Percentiles rank a stretch among this genome's conserved stretches.
These are phyloP conservation scores for Acyrthosiphon pisum DNA, from an alignment of 1,140 invertebrate genomes.

Conservation along the genomic window DNA sequence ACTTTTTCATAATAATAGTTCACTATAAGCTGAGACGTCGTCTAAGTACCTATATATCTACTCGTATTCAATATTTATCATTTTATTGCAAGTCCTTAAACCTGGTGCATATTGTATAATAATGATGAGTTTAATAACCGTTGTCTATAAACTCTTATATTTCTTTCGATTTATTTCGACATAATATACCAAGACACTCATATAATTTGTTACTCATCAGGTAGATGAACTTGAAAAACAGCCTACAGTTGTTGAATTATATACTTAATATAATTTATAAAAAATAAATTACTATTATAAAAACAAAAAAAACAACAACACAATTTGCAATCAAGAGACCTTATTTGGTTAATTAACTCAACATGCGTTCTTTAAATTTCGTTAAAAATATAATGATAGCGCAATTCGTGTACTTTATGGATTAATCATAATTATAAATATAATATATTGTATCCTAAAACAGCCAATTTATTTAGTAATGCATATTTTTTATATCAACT, in stretches of 20 bases:
- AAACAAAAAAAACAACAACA: neutral
- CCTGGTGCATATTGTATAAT: neutral
- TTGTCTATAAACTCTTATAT: neutral
- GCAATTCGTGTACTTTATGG: too few species aligned
- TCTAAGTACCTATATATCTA: too few species aligned
- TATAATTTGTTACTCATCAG: neutral
- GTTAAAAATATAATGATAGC: neutral
- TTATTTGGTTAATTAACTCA: neutral
- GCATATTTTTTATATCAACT: neutral
- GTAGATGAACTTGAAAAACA: neutral
- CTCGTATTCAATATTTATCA: too few species aligned
- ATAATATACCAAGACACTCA: neutral
- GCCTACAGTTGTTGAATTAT: neutral
- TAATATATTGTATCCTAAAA: neutral
- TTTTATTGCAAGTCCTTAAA: neutral
- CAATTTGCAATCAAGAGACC: neutral
- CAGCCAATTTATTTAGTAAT: conserved; percentile 8
- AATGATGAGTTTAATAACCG: neutral
- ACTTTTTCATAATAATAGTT: neutral
- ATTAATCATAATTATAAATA: neutral
- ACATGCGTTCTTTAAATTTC: neutral
- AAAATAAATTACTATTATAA: neutral
- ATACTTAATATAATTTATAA: neutral
- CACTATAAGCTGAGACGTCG: neutral
- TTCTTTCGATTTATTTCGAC: neutral